Percentiles rank a stretch among this genome's conserved stretches.
Evolutionary conservation across 1,140 invertebrate genomes (phyloP).

Genomic region (Lucilia sericata): DNA sequence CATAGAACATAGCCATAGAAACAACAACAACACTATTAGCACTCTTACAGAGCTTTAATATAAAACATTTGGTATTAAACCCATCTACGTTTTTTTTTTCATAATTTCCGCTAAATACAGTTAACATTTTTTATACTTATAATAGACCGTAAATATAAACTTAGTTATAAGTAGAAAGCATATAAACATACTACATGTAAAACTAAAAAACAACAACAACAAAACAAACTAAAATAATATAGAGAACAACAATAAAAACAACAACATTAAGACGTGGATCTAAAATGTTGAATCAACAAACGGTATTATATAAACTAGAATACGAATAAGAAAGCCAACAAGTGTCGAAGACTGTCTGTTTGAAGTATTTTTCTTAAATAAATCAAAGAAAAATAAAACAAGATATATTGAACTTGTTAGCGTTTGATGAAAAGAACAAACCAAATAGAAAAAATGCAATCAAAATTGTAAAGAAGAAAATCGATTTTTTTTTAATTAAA

Average conservation of each 20-base stretch:
- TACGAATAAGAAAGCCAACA: neutral
- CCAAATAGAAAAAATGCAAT: neutral
- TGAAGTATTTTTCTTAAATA: neutral
- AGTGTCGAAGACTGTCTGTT: neutral
- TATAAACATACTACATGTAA: neutral
- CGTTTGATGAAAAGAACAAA: too few relatives aligned
- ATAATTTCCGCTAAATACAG: slow-evolving; percentile 36
- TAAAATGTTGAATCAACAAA: neutral
- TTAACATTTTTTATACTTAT: slow-evolving; percentile 30
- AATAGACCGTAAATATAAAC: slow-evolving; percentile 23
- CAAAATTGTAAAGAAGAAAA: neutral
- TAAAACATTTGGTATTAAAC: neutral
- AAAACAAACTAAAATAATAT: neutral
- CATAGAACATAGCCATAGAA: too few relatives aligned
- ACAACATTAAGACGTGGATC: neutral
- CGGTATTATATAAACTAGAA: slow-evolving; percentile 29
- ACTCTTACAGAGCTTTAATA: neutral
- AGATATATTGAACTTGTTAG: slow-evolving; percentile 16
- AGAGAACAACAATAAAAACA: neutral
- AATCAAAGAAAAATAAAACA: slow-evolving; percentile 14
- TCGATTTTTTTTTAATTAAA: neutral
- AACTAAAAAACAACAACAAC: neutral
- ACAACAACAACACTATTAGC: neutral
- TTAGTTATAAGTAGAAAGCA: slow-evolving; percentile 3
- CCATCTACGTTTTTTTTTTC: slow-evolving; percentile 5